Evolutionary conservation across 1,140 invertebrate species (phyloP), one percentile per base, ranked within the genome.

Genomic region (Neoseiulus cucumeris): DNA sequence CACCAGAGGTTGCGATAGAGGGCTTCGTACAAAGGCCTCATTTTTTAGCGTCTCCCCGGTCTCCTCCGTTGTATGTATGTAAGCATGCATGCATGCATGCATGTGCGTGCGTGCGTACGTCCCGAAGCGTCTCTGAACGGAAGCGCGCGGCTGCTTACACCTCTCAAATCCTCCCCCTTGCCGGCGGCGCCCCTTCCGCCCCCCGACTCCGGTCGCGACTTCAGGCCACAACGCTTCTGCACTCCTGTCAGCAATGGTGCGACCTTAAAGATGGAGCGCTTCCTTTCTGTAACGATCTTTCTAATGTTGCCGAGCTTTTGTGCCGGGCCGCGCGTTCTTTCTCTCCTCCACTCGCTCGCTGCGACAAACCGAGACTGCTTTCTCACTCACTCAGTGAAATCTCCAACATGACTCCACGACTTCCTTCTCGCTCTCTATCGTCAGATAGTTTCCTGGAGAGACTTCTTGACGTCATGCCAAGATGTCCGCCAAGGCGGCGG

Each of bases 201-300:
- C 33, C 33, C 4, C 33, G 4, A 6, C 33, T 39, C 33, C 33
- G 9, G 33, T 9, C 33, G 33, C 4, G 33, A 33, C 4, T 20
- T 14, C 22, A 12, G 9, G 45, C 45, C 28, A 47, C 45, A 14
- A 28, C 45, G 18, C n/a, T n/a, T n/a, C n/a, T n/a, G n/a, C 51
- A 25, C 17, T 59, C 51, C 22, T 25, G 17, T 14, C 51, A 59
- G 51, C 51, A 14, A 25, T 59, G 51, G 51, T 59, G 51, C 51
- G 51, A 59, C 51, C 51, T 59, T 59, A 59, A 59, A 59, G 51
- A 59, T 59, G 45, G 45, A 47, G 51, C 51, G 25, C 22, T 59
- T 59, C 51, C 51, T 17, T 20, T 59, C 33, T 25, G 51, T 59
- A 59, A 59, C 51, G 51, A 59, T 33, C 51, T 59, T 59, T 59